A percentile compares a stretch with the other conserved stretches of the same genome.
Evolutionary conservation across 1,140 invertebrate genomes (phyloP).

Genomic region (Drosophila ironensis): DNA sequence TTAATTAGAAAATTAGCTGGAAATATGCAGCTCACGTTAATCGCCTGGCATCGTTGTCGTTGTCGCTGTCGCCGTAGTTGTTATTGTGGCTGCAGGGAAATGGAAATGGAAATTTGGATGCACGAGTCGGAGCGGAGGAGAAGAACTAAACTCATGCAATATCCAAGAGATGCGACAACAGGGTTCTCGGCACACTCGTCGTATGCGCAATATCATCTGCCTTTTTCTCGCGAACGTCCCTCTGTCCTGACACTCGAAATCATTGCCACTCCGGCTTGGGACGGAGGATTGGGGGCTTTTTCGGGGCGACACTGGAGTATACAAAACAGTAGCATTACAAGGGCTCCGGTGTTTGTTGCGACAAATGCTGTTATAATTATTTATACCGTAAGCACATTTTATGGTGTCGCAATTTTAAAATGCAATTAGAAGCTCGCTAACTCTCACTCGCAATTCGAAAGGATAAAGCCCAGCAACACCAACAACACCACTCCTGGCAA

Average conservation of each 20-base stretch:
- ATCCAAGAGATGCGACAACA: constrained; percentile 74
- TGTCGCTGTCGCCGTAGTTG: constrained; percentile 35
- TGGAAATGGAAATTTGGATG: constrained; percentile 8
- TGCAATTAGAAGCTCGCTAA: constrained; percentile 69
- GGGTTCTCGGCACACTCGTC: constrained; percentile 19
- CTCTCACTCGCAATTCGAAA: constrained; percentile 27
- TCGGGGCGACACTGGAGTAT: too few species aligned
- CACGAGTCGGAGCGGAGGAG: neutral
- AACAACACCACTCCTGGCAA: constrained; percentile 30
- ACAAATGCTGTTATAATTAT: constrained; percentile 80
- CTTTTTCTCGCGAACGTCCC: constrained; percentile 1
- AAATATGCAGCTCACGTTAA: constrained; percentile 81
- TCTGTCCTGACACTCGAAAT: constrained; percentile 61
- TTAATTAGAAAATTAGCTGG: constrained; percentile 82
- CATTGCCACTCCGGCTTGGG: constrained; percentile 54
- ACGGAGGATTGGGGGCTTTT: too few species aligned
- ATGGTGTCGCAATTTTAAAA: constrained; percentile 81
- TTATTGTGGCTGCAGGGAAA: constrained; percentile 17
- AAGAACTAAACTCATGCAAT: constrained; percentile 58
- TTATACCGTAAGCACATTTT: constrained; percentile 80
- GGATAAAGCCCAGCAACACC: constrained; percentile 28
- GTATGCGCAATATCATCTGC: constrained; percentile 16
- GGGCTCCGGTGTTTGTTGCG: too few species aligned
- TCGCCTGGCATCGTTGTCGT: constrained; percentile 59
- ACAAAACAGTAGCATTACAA: too few species aligned